Evolutionary conservation across 2,113 vertebrate species (phyloP).

Genomic region (Rhabdornis inornatus): DNA sequence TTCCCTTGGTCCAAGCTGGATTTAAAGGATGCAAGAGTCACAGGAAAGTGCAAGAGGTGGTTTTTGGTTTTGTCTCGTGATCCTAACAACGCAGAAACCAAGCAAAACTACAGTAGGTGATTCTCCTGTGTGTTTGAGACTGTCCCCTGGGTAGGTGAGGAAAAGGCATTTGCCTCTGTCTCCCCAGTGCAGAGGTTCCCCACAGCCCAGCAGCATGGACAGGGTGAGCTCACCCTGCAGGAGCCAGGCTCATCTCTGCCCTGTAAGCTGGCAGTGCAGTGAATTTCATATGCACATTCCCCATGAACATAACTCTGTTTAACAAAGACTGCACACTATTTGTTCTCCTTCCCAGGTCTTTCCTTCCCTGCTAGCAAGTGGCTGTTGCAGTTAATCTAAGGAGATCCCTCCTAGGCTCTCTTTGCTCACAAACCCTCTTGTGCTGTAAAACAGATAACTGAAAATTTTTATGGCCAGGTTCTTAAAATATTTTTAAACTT

Average conservation of each 20-base stretch:
- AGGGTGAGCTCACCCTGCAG: not conserved
- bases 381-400: not conserved
- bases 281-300: not conserved
- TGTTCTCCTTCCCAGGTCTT: not conserved
- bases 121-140: not conserved
- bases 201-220: accelerated
- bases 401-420: not conserved
- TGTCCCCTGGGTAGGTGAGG: not conserved
- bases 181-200: not conserved
- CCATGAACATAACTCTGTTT: not conserved
- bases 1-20: not conserved
- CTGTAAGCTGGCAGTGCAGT: accelerated
- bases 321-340: not conserved
- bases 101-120: not conserved
- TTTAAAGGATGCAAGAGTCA: not conserved
- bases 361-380: not conserved
- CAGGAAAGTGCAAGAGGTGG: not conserved
- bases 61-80: not conserved
- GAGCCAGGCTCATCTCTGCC: not conserved
- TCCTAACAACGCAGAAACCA: not conserved
- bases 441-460: not conserved
- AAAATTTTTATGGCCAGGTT: conserved; percentile 11
- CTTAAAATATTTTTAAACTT: conserved; percentile 36
- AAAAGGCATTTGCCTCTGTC: not conserved
- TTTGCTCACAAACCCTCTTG: not conserved